Evolutionary conservation across 1,140 invertebrate genomes (phyloP), one percentile per base, ranked within the genome.

Genomic region (Drosophila orena): DNA sequence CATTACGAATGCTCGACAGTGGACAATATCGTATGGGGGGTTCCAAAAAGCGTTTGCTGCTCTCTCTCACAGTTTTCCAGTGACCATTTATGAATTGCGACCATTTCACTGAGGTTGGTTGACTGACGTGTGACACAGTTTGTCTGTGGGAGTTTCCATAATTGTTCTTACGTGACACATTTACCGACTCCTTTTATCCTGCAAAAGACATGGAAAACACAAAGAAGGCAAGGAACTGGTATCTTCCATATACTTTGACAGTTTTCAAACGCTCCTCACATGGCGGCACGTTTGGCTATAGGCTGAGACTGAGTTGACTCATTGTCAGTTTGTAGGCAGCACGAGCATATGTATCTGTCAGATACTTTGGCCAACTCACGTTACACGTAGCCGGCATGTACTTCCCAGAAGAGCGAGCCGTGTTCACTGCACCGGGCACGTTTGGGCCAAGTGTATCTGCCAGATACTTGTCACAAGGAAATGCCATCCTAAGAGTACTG

Each of bases 131-230:
- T 77, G 74, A 69, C 74, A 77, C 62, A 77, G 62, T 77, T 77
- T 68, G 47, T 68, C 42, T 42, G 20, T 42, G 30, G 35, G 71
- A 76, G 73, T 76, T 76, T 47, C 61, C 71, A 58, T 76, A 76
- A 76, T 76, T 76, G 73, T 76, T 76, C 71, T 68, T 76, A 76
- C 73, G 71, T 76, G 73, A 76, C 73, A 76, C 47, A 75, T 65
- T 60, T 30, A 30, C 30, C 30, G 30, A 30, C 30, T 30, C 30
- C 30, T 30, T 30, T 50, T 42, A 72, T 15, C 14, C 44, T 42
- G 30, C 35, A 34, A 66, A 66, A 38, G 47, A 47, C 44, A 55
- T 44, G 38, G 27, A 8, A 14, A 42, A 11, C 17, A 58, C 55
- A 62, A 40, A 11, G 15, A 34, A 44, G 17, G 17, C 24, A n/a